Evolutionary conservation across 1,140 invertebrate genomes (phyloP), one percentile per base, ranked within the genome.

Genomic region (Tetramorium simillimum): DNA sequence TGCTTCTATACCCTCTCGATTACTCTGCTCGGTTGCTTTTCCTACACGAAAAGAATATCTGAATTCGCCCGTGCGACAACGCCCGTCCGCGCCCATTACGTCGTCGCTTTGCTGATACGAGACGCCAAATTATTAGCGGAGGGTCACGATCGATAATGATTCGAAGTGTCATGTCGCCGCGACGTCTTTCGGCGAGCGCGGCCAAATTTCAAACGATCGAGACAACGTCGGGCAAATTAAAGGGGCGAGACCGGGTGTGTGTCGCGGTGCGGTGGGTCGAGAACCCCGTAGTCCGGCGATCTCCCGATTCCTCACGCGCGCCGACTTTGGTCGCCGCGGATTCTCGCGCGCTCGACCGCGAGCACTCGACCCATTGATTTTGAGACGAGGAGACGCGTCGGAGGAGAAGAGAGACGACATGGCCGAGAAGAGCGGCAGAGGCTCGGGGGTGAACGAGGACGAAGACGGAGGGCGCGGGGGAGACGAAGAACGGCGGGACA

Each of bases 401-500:
- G 14, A 21, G 10, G 40, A 82, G 37, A 3, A 65, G 63, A 21
- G 21, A 43, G 9, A 46, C 21, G n/a, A 24, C 7, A 18, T n/a
- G 33, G 49, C 18, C 63, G 63, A 65, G 40, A 56, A 75, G 33
- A 53, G 28, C 9, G 16, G 18, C 21, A 6, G 60, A 12, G 37
- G 18, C n/a, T 40, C 18, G 51, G 18, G 49, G 46, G 37, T 51
- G 60, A 73, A 49, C 12, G 43, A 58, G 75, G 46, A 53, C 49
- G 46, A 40, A 77, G 24, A 56, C 33, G 46, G 33, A 58, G 46
- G 16, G 21, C 21, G 63, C 60, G 56, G 24, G 51, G 58, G 76
- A 49, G 60, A 86, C 46, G 51, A 78, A 78, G 82, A 89, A 92
- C 69, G 56, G 18, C 58, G 58, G 51, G 88, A 86, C 82, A 89